Evolutionary conservation across 2,888 invertebrate genomes (phyloP).

Genomic region (Diachrysia chrysitis): DNA sequence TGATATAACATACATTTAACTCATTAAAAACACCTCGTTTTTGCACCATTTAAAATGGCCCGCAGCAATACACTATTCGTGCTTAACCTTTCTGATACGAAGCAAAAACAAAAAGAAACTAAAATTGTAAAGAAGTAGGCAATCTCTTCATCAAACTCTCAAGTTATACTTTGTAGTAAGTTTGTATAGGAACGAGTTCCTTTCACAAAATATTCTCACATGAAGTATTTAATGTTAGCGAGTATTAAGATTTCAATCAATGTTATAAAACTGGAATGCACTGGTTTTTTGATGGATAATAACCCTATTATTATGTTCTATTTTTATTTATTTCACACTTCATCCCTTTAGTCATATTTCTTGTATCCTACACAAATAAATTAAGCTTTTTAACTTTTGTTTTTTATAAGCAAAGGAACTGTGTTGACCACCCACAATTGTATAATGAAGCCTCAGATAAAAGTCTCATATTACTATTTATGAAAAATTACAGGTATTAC

Average conservation of each 20-base stretch:
- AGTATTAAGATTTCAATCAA: constrained; percentile 46
- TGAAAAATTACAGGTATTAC: too few relatives aligned
- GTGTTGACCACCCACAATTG: not conserved
- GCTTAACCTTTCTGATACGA: not conserved
- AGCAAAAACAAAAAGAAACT: constrained; percentile 7
- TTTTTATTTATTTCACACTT: constrained; percentile 1
- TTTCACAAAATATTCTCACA: constrained; percentile 52
- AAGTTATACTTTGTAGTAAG: constrained; percentile 23
- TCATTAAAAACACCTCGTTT: constrained; percentile 4
- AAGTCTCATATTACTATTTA: too few relatives aligned
- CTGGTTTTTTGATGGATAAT: not conserved
- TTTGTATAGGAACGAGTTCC: constrained; percentile 12
- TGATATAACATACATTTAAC: not conserved
- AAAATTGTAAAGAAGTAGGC: constrained; percentile 18
- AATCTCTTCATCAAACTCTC: constrained; percentile 38
- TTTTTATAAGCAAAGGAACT: not conserved
- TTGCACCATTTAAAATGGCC: constrained; percentile 1
- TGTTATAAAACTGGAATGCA: constrained; percentile 11
- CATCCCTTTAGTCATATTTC: not conserved
- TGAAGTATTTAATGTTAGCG: constrained; percentile 42
- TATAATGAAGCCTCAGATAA: not conserved
- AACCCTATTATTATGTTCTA: not conserved
- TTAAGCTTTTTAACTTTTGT: not conserved
- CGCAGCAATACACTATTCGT: not conserved
- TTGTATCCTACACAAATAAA: not conserved